Base-by-base conservation (phyloP, 2,797 vertebrate genomes). In the Neopelma chrysocephalum region DNA sequence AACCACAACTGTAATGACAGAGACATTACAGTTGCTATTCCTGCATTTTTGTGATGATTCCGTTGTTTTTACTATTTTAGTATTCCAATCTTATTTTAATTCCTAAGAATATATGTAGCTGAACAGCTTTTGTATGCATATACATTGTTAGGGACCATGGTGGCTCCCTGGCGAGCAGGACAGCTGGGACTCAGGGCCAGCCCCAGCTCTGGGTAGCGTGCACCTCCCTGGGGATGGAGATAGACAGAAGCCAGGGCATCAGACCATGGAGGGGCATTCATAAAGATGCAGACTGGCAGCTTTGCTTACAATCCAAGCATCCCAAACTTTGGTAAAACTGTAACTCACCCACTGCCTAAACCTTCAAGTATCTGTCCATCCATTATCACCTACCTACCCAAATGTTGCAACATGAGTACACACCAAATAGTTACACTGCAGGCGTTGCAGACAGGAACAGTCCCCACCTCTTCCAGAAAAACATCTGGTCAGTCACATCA, bases 101-200 rank as follows among this genome's bases (percentile, higher is more conserved):
- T 80, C n/a, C 40, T 65, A 61, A 53, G 47, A 81, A 40, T 14
- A 32, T 12, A 61, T 16, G 25, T 56, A 54, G 11, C 5, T 70
- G 34, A 82, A 70, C 9, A 75, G 38, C 17, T 80, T 10, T 18
- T 29, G 9, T 51, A 20, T 29, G 17, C 7, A 6, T 26, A 61
- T 2, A 9, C 3, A 2, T 6, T 60, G 6, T 45, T 17, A 60
- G 48, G 36, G 36, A 12, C 4, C 1, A 3, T 3, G 6, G 29
- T 20, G 19, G 29, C 20, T 83, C 11, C 42, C 47, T 57, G 16
- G 18, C 31, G 32, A 48, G 23, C 6, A n/a, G 57, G 56, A 38
- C 40, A 51, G 15, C 7, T 2, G 8, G 43, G 45, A 22, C 22
- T 13, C 8, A 19, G 45, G 51, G 10, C 40, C 18, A 85, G 27